Base-by-base conservation (phyloP, 1,140 invertebrate species). In the Sarcophaga bullata region DNA sequence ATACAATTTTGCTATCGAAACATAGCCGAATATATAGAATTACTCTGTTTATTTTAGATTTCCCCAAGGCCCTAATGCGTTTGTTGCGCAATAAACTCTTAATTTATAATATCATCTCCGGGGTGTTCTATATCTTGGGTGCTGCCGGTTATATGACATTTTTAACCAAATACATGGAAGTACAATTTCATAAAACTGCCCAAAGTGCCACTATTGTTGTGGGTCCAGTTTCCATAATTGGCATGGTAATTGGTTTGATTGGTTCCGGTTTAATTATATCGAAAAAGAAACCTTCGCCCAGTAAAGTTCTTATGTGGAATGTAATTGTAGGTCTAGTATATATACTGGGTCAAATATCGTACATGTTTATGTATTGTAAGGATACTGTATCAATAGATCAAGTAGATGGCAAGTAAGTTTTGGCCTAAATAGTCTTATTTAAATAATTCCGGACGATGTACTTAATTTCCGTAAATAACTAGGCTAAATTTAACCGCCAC, bases 131-230 rank as follows among this genome's bases (percentile, higher is more conserved):
- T 82, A 91, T 95, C 13, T 90, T 95, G 72, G 94, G 94, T 7
- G 92, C 93, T 8, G 91, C 93, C 8, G 94, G 93, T 0, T 95
- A 94, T 81, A 93, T 94, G 84, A 95, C 94, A 3, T 95, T 93
- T 85, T 89, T 94, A 84, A 93, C 93, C 8, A 95, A 95, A 85
- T 95, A 95, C 85, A 91, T 95, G 84, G 94, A 95, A 89, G 92
- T 94, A 7, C 93, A 95, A 84, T 95, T 94, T 83, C 90, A 92
- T 84, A 92, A 92, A 80, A 92, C 93, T 0, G 91, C 94, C 9
- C 92, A 93, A 11, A 90, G 90, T 73, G 94, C 94, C 15, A 94
- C 92, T 9, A 52, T 84, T 50, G 54, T 94, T 83, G 92, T 93
- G 84, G 94, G 94, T 91, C 92, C 93, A 4, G 81, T 86, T 0